Evolutionary conservation across 1,140 invertebrate genomes (phyloP), one percentile per base, ranked within the genome.

Genomic region (Batillaria attramentaria): DNA sequence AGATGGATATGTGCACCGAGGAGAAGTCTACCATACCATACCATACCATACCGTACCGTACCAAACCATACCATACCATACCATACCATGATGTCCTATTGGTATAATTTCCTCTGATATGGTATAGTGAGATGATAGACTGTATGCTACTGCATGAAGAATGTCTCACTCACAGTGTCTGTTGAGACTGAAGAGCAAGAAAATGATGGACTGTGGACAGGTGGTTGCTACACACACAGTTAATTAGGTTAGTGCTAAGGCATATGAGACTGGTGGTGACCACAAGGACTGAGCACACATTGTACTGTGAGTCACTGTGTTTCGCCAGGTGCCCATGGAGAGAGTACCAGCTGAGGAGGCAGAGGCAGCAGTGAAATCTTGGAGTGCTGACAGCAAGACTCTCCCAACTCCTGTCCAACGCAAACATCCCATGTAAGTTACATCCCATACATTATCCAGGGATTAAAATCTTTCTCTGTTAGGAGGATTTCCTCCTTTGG

Each of bases 341-440:
- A 80, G 60, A 43, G 46, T 77, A 20, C 37, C 60, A 37, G 77
- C 91, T 10, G 94, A 94, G 42, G 95, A 95, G 84, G 83, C 95
- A 20, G 86, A 89, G 57, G 83, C 90, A 6, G 94, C 94, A 1
- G 91, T 92, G 72, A 90, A 92, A 24, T 90, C 91, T 10, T 95
- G 94, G 93, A 78, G 89, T 0, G 92, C 92, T 80, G 92, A 90
- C 3, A 82, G 87, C 2, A 83, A 88, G 5, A 84, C 89, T 0
- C 82, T 93, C 37, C 91, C 89, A 6, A 86, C 91, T 82, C 87
- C 91, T 6, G 91, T 92, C 3, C 80, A 90, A 33, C 87, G 85
- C 50, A 78, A 82, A 62, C 90, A 83, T 86, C 91, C 85, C 78
- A 87, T 90, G 86, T 88, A 78, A 90, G 86, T 86, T 69, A 46